A percentile compares a stretch with the other conserved stretches of the same genome.
Conservation (phyloP, 2,113 vertebrate species). For the Mus spicilegus region DNA sequence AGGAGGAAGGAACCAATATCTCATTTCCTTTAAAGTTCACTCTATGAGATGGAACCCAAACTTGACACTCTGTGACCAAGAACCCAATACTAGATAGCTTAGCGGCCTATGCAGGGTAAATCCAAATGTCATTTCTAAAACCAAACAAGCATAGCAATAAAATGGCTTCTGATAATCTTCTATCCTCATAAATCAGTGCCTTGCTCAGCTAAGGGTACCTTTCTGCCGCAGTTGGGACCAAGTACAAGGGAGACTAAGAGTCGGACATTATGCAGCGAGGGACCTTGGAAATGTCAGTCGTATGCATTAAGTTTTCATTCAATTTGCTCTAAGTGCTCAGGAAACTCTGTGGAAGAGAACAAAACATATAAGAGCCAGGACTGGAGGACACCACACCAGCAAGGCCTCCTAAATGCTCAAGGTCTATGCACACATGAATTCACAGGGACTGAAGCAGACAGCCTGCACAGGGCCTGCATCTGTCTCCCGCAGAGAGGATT, state of each 20-base stretch:
- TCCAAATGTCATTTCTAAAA: not conserved
- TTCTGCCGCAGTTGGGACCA: no score
- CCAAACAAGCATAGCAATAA: not conserved
- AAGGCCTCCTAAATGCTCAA: not conserved
- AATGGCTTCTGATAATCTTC: not conserved
- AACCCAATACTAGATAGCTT: not conserved
- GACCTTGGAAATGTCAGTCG: not conserved
- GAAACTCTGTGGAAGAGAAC: not conserved
- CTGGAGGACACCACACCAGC: not conserved
- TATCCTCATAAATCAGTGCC: not conserved
- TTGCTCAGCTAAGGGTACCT: not conserved
- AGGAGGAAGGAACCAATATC: not conserved
- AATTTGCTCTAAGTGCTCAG: not conserved
- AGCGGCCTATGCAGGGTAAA: not conserved
- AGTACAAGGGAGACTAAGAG: not conserved
- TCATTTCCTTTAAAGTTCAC: not conserved
- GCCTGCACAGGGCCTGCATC: no score
- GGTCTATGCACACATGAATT: not conserved
- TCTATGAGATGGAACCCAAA: not conserved
- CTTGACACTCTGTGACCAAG: not conserved
- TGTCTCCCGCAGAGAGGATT: not conserved
- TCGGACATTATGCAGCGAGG: no score
- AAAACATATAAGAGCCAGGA: not conserved
- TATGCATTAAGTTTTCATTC: not conserved
- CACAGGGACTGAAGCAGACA: not conserved